A percentile compares a stretch with the other conserved stretches of the same genome.
These are phyloP conservation scores for Synergus gifuensis DNA, from an alignment of 2,888 invertebrate genomes.

Conservation along the genomic window DNA sequence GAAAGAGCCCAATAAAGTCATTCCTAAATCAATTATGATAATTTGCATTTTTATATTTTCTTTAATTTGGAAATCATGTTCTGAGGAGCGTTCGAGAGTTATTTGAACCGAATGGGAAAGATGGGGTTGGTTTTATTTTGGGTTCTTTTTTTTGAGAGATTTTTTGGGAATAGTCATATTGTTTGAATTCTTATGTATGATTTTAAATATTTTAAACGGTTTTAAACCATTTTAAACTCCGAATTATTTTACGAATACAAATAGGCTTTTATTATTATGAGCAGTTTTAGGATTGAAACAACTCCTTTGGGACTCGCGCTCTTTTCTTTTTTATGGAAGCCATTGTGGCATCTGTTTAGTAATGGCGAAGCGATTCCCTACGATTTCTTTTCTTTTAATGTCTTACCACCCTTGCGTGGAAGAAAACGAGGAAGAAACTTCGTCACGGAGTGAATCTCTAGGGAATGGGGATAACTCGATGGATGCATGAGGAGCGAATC, in stretches of 20 bases:
- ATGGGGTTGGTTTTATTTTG: too few relatives aligned
- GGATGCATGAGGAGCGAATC: slow-evolving; percentile 57
- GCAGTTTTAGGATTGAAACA: background rate
- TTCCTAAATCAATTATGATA: background rate
- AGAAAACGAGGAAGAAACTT: slow-evolving; percentile 51
- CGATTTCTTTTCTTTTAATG: slow-evolving; percentile 44
- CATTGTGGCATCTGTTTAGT: slow-evolving; percentile 22
- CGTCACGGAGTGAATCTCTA: slow-evolving; percentile 54
- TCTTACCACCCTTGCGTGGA: slow-evolving; percentile 50
- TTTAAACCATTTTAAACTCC: too few relatives aligned
- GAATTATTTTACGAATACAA: background rate
- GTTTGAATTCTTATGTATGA: too few relatives aligned
- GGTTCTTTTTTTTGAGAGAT: too few relatives aligned
- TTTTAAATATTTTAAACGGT: too few relatives aligned
- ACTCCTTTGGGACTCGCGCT: background rate
- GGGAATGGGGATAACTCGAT: slow-evolving; percentile 51
- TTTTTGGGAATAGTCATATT: too few relatives aligned
- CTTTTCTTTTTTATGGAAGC: background rate
- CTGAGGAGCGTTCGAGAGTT: background rate
- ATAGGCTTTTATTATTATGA: background rate
- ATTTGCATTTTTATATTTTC: background rate
- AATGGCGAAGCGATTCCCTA: slow-evolving; percentile 32
- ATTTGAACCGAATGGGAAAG: background rate
- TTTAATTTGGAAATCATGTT: background rate
- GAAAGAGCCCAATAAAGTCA: background rate